Percentiles rank a stretch among this genome's conserved stretches.
These are phyloP conservation scores for Paradisaea rubra DNA, from an alignment of 2,113 vertebrate genomes.

Conservation along the genomic window DNA sequence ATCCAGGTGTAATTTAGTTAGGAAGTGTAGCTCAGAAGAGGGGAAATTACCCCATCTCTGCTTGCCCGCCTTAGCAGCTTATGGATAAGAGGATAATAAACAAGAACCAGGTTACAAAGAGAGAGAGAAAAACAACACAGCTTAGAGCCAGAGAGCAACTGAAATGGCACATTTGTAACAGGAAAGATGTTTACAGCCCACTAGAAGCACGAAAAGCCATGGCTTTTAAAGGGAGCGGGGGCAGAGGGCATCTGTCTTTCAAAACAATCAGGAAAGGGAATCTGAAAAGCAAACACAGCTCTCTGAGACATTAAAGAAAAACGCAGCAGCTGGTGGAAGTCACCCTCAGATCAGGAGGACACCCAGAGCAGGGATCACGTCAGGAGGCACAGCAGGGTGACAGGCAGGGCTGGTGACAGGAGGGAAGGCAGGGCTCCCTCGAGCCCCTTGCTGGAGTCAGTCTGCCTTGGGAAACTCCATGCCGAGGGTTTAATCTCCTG, in stretches of 20 bases:
- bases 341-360: background rate
- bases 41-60: background rate
- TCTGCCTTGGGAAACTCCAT: background rate
- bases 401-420: background rate
- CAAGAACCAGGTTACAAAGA: background rate
- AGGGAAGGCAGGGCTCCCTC: background rate
- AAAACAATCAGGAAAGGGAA: background rate
- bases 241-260: background rate
- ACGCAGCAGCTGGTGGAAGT: background rate
- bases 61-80: background rate
- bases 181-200: background rate
- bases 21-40: background rate
- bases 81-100: background rate
- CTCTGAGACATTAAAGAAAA: background rate
- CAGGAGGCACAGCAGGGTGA: background rate
- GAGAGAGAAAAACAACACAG: background rate
- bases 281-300: background rate
- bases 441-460: background rate
- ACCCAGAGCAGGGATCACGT: background rate
- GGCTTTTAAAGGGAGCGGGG: background rate
- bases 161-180: background rate
- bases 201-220: background rate
- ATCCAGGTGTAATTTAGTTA: background rate
- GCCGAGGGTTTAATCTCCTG: background rate
- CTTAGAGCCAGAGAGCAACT: background rate